These are phyloP conservation scores for Vicugna pacos DNA, from an alignment of 2,113 vertebrate species.

Conservation along the genomic window DNA sequence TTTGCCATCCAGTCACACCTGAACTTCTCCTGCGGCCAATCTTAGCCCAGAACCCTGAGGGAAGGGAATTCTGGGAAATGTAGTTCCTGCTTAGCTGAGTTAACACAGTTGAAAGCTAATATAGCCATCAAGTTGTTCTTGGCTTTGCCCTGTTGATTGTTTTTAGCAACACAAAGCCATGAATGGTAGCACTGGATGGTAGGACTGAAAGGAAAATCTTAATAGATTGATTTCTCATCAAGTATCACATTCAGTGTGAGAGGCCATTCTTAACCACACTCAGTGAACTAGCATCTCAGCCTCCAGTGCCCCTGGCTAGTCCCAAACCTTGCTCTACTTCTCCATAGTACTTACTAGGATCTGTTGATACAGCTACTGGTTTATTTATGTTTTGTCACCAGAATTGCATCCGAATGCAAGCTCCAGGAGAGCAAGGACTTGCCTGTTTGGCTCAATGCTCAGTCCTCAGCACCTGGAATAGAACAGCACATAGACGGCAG, in stretches of 20 bases:
- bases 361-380: background rate
- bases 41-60: background rate
- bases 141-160: background rate
- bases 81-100: background rate
- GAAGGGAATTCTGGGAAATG: constrained; percentile 12
- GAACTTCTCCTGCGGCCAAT: background rate
- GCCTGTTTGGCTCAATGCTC: background rate
- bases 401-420: background rate
- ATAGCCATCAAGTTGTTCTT: background rate
- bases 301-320: background rate
- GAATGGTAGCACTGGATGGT: background rate
- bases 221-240: background rate
- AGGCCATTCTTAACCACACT: background rate
- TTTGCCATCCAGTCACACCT: background rate
- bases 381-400: background rate
- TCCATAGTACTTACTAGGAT: background rate
- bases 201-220: constrained; percentile 14
- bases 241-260: background rate
- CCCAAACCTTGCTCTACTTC: background rate
- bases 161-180: background rate
- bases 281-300: background rate
- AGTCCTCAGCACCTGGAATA: background rate
- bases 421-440: background rate
- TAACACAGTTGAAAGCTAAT: background rate
- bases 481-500: background rate